These are phyloP conservation scores for Haplotaxodon microlepis DNA, from an alignment of 2,113 vertebrate genomes.

Conservation along the genomic window DNA sequence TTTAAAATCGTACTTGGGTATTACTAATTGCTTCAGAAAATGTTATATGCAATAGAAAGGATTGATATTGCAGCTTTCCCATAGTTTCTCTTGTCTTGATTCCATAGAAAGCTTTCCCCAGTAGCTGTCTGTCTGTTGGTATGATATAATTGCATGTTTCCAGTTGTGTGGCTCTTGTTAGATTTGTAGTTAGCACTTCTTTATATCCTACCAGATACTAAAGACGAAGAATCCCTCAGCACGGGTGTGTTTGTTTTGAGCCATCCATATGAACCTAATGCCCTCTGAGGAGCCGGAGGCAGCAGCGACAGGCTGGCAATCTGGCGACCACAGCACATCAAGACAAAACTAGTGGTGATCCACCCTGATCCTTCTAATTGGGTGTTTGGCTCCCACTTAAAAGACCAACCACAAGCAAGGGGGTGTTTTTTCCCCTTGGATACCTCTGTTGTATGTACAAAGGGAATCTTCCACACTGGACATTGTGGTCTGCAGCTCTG, in stretches of 20 bases:
- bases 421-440: neutral
- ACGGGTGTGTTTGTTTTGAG: conserved; percentile 35
- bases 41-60: neutral
- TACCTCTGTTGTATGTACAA: conserved; percentile 23
- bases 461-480: conserved; percentile 24
- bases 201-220: conserved; percentile 11
- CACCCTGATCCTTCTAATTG: conserved; percentile 48
- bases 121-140: conserved; percentile 7
- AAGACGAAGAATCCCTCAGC: neutral
- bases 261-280: conserved; percentile 38
- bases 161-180: conserved; percentile 26
- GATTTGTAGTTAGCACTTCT: conserved; percentile 53
- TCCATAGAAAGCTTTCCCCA: neutral
- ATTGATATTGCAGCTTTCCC: conserved; percentile 18
- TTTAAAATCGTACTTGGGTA: neutral
- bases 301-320: conserved; percentile 39
- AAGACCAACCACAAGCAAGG: conserved; percentile 36
- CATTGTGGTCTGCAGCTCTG: conserved; percentile 3
- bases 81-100: neutral
- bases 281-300: conserved; percentile 8
- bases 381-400: conserved; percentile 40
- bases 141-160: conserved; percentile 52
- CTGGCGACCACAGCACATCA: conserved; percentile 41
- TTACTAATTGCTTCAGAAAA: neutral
- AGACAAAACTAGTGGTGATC: conserved; percentile 52